A percentile compares a stretch with the other conserved stretches of the same genome.
phyloP scores from a whole-genome alignment of 2,888 invertebrate species.

The Melanotus villosus region DNA sequence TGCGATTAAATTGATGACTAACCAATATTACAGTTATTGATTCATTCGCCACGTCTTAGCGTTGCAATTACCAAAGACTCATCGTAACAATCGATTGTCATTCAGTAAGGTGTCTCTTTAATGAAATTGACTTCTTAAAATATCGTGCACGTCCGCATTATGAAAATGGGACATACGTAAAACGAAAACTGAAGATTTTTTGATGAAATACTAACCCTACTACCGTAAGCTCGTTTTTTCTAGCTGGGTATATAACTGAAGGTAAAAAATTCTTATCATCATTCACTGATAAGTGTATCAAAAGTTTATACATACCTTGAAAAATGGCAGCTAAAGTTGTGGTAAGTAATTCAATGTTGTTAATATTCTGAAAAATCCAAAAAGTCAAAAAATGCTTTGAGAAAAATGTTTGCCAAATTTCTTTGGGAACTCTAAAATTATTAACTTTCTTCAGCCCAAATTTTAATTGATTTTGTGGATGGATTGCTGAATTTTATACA shows the following conservation, averaged over 20 bases:
- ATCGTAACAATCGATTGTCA: constrained; percentile 3
- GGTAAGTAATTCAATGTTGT: too few species aligned
- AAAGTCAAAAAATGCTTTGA: too few species aligned
- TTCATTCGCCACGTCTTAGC: neutral
- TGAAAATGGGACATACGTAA: constrained; percentile 6
- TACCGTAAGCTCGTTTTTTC: neutral
- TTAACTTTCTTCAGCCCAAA: too few species aligned
- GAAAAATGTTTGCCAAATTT: too few species aligned
- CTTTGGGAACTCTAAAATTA: too few species aligned
- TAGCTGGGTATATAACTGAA: neutral
- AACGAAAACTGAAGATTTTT: neutral
- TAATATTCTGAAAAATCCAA: too few species aligned
- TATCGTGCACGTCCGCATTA: constrained; percentile 6
- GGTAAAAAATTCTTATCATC: neutral
- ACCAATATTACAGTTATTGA: neutral
- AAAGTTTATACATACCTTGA: constrained; percentile 24
- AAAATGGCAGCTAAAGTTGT: constrained; percentile 49
- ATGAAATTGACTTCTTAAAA: constrained; percentile 1
- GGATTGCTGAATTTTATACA: too few species aligned
- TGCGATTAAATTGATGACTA: too few species aligned
- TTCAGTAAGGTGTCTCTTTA: neutral
- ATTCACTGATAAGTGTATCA: neutral
- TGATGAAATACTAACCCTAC: constrained; percentile 7
- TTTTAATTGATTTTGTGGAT: too few species aligned
- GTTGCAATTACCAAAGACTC: neutral